Evolutionary conservation across 2,113 vertebrate genomes (phyloP).

Genomic region (Ptilonorhynchus violaceus): DNA sequence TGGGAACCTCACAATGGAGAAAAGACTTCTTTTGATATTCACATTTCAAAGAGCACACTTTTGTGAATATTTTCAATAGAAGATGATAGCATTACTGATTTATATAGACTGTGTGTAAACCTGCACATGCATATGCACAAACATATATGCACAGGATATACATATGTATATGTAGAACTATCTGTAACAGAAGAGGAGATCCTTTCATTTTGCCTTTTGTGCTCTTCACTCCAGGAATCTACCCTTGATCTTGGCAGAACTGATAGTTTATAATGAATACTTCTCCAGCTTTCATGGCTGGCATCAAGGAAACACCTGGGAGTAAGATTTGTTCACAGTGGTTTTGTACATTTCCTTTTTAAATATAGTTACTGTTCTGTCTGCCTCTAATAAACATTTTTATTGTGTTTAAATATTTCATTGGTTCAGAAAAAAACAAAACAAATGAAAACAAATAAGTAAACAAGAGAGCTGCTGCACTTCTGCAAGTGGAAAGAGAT

Average conservation of each 20-base stretch:
- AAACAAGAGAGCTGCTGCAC: background rate
- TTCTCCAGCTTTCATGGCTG: conserved; percentile 36
- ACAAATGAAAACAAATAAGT: conserved; percentile 7
- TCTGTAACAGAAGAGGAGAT: conserved; percentile 14
- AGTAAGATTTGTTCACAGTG: conserved; percentile 31
- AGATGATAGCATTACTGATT: conserved; percentile 1
- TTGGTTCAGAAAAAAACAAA: background rate
- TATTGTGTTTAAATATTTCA: conserved; percentile 48
- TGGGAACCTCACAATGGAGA: background rate
- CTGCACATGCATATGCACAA: conserved; percentile 29
- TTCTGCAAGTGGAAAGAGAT: background rate
- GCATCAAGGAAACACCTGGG: conserved; percentile 56
- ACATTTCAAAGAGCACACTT: conserved; percentile 38
- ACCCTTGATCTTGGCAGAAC: conserved; percentile 60
- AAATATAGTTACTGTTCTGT: background rate
- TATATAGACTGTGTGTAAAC: conserved; percentile 21
- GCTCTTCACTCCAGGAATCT: conserved; percentile 53
- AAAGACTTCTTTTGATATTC: conserved; percentile 37
- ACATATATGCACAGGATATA: conserved; percentile 29
- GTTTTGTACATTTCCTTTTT: background rate
- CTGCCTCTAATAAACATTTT: conserved; percentile 42
- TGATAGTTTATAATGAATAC: conserved; percentile 61
- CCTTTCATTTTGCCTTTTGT: conserved; percentile 55
- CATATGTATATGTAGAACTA: conserved; percentile 41
- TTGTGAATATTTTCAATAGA: conserved; percentile 40